Conservation (phyloP, 2,888 invertebrate species). For the Nephrotoma guestfalica region DNA sequence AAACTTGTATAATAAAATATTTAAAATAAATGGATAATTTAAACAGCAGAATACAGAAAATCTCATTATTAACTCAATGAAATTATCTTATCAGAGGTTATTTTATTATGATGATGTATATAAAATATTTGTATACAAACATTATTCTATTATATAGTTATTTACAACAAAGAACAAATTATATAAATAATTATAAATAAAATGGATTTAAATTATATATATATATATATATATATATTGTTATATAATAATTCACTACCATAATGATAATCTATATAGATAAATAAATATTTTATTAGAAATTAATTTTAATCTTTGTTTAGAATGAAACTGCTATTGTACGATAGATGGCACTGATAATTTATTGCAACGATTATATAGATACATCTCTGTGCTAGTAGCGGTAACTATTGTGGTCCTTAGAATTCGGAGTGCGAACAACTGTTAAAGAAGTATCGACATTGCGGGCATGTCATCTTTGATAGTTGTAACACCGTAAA, state of each 20-base stretch:
- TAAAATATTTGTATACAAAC: neutral
- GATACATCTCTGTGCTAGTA: no score
- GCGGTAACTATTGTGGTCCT: no score
- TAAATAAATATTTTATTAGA: neutral
- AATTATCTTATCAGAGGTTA: neutral
- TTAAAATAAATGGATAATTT: neutral
- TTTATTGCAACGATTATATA: no score
- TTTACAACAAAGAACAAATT: neutral
- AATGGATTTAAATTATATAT: neutral
- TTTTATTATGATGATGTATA: neutral
- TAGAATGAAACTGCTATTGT: no score
- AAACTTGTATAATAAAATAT: neutral
- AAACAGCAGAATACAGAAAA: neutral
- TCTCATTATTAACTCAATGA: neutral
- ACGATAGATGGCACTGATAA: no score
- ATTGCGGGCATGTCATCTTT: no score
- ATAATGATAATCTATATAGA: neutral
- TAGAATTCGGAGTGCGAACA: no score
- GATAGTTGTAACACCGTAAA: no score
- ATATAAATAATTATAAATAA: neutral
- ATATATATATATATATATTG: neutral
- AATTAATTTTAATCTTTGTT: neutral
- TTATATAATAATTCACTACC: neutral
- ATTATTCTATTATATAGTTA: neutral
- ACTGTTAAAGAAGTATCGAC: no score